Evolutionary conservation across 2,113 vertebrate genomes (phyloP).

Genomic region (Myiopsitta monachus): DNA sequence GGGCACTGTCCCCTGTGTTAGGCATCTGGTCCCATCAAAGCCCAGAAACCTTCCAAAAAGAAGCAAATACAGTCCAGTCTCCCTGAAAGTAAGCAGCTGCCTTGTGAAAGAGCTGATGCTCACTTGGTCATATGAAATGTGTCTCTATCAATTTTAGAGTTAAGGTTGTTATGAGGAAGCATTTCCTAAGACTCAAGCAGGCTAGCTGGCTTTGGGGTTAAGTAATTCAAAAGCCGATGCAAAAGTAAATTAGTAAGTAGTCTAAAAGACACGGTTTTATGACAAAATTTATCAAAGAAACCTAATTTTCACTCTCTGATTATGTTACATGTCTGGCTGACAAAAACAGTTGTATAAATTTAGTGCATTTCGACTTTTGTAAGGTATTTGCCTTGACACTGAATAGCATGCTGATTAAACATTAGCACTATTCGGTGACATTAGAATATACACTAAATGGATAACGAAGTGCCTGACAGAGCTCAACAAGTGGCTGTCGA

Average conservation of each 20-base stretch:
- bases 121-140: not conserved
- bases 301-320: constrained; percentile 37
- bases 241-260: constrained; percentile 41
- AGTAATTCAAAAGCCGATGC: constrained; percentile 47
- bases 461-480: not conserved
- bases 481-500: not conserved
- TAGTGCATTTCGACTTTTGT: constrained; percentile 7
- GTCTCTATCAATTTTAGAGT: not conserved
- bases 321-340: constrained; percentile 25
- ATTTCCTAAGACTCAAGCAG: not conserved
- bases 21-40: not conserved
- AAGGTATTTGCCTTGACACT: constrained; percentile 45
- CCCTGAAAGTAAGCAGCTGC: not conserved
- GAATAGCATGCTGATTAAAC: constrained; percentile 39
- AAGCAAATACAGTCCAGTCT: not conserved
- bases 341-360: not conserved
- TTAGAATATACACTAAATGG: not conserved
- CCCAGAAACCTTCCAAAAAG: not conserved
- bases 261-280: not conserved
- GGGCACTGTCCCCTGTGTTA: rapidly evolving
- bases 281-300: constrained; percentile 50
- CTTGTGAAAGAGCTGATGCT: not conserved
- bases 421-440: constrained; percentile 38
- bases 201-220: constrained; percentile 20
- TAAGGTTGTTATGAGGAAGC: not conserved